A percentile compares a stretch with the other conserved stretches of the same genome.
These are phyloP conservation scores for Petrosia ficiformis DNA, from an alignment of 37 sponge, comb jelly and placozoan genomes.

Conservation along the genomic window DNA sequence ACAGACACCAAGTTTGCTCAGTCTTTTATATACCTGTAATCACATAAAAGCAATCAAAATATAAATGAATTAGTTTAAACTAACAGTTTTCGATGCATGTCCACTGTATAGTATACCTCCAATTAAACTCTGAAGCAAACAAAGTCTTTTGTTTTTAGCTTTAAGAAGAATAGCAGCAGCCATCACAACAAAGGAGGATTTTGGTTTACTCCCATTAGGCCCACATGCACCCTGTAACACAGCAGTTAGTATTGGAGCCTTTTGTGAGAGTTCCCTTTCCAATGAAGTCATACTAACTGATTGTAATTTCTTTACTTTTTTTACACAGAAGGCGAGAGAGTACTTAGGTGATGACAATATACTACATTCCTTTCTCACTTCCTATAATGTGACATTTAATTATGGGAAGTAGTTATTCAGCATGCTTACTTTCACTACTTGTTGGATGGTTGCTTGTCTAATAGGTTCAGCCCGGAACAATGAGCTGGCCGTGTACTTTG, in stretches of 20 bases:
- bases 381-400: not conserved
- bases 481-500: not conserved
- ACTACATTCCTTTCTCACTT: not conserved
- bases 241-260: not conserved
- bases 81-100: not conserved
- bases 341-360: not conserved
- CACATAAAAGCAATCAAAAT: not conserved
- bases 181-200: not conserved
- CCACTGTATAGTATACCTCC: not conserved
- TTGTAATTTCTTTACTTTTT: not conserved
- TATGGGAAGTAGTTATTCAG: not conserved
- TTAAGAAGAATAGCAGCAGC: slow-evolving; percentile 18
- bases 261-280: not conserved
- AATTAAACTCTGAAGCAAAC: slow-evolving; percentile 2
- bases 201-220: not conserved
- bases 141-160: slow-evolving; percentile 1
- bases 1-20: not conserved
- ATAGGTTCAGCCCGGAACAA: not conserved
- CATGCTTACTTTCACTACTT: not conserved
- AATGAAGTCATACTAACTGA: not conserved
- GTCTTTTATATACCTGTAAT: not conserved
- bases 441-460: not conserved
- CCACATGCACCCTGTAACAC: not conserved
- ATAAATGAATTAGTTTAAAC: not conserved
- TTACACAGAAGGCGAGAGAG: not conserved